These are phyloP conservation scores for Drosophila elegans DNA, from an alignment of 1,140 invertebrate genomes.

Conservation along the genomic window DNA sequence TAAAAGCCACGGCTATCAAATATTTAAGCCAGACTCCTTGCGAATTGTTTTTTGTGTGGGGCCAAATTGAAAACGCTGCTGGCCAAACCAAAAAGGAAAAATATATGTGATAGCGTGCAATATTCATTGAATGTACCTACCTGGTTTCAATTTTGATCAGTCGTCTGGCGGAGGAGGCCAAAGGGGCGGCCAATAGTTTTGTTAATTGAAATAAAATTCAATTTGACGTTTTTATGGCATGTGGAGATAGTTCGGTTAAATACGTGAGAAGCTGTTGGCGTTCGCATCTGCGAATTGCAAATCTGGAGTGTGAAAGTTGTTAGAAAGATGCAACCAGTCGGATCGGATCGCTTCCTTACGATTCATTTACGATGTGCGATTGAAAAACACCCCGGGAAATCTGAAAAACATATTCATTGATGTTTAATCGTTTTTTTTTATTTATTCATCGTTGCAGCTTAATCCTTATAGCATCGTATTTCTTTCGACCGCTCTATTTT, in stretches of 20 bases:
- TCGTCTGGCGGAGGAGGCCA: constrained; percentile 14
- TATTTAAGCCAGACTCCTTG: constrained; percentile 30
- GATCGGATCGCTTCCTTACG: constrained; percentile 1
- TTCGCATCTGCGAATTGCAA: constrained; percentile 22
- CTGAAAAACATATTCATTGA: constrained; percentile 19
- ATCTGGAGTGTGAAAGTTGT: constrained; percentile 64
- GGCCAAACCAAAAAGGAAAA: constrained; percentile 14
- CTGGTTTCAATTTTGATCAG: constrained; percentile 32
- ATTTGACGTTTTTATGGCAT: constrained; percentile 79
- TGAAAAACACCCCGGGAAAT: constrained; percentile 17
- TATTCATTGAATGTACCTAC: constrained; percentile 50
- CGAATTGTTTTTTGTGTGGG: constrained; percentile 20
- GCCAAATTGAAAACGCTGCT: constrained; percentile 42
- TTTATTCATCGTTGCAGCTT: constrained; percentile 21
- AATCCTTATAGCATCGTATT: constrained; percentile 12
- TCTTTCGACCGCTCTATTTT: constrained; percentile 8
- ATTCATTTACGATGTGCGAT: constrained; percentile 47
- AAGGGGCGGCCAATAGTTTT: constrained; percentile 61
- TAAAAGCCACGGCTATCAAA: constrained; percentile 54
- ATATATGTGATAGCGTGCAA: constrained; percentile 57
- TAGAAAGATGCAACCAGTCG: constrained; percentile 61
- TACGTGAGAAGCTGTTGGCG: constrained; percentile 61
- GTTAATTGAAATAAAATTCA: constrained; percentile 82
- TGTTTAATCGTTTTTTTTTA: constrained; percentile 26
- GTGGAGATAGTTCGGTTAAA: constrained; percentile 73